Percentiles rank a stretch among this genome's conserved stretches.
Evolutionary conservation across 2,113 vertebrate genomes (phyloP).

Genomic region (Herpetotheres cachinnans): DNA sequence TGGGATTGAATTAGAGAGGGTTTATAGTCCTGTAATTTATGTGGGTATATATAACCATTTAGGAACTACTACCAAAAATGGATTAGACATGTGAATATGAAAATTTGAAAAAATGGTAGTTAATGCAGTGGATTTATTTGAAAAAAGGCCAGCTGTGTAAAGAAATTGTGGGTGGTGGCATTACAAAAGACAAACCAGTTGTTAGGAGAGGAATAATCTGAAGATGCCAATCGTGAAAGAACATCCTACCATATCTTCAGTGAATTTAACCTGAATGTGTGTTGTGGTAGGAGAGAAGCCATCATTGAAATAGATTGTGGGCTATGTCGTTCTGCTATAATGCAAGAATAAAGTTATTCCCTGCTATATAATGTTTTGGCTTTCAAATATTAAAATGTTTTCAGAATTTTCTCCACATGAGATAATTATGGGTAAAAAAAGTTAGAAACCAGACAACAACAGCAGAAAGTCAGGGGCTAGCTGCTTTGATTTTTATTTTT

Average conservation of each 20-base stretch:
- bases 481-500: background rate
- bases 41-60: background rate
- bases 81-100: background rate
- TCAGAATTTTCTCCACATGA: background rate
- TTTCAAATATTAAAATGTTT: background rate
- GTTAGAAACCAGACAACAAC: background rate
- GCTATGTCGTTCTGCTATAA: background rate
- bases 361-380: background rate
- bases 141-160: background rate
- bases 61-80: background rate
- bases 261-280: background rate
- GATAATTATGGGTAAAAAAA: background rate
- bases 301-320: background rate
- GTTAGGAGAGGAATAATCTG: background rate
- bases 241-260: background rate
- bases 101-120: background rate
- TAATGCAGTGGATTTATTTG: background rate
- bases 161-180: background rate
- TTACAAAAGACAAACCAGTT: background rate
- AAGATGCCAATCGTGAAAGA: background rate
- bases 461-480: background rate
- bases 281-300: background rate
- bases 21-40: background rate
- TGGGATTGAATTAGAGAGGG: background rate
- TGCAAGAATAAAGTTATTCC: background rate